Conservation (phyloP, 2,113 vertebrate genomes). For the Pseudorasbora parva region DNA sequence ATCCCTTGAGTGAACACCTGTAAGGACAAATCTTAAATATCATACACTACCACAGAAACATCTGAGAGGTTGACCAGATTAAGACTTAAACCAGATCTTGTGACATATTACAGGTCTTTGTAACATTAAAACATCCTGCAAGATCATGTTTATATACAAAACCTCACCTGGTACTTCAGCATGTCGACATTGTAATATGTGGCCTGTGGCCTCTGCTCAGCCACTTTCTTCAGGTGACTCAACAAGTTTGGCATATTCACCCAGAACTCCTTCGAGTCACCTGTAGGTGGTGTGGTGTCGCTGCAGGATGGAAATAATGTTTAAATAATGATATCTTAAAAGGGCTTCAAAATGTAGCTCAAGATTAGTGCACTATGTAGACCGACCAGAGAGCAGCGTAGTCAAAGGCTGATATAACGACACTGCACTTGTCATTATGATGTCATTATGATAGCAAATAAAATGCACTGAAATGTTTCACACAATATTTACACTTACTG, state of each 20-base stretch:
- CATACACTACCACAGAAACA: neutral
- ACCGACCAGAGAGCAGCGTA: neutral
- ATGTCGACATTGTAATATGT: constrained; percentile 99
- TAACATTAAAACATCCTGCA: too few species aligned
- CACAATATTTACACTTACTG: neutral
- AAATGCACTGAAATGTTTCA: neutral
- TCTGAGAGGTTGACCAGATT: neutral
- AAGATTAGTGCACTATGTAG: too few species aligned
- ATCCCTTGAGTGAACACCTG: constrained; percentile 93
- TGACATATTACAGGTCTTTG: too few species aligned
- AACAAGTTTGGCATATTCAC: constrained; percentile 98
- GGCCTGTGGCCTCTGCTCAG: constrained; percentile 96
- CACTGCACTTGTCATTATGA: too few species aligned
- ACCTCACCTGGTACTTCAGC: constrained; percentile 95
- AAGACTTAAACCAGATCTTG: too few species aligned
- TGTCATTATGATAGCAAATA: neutral
- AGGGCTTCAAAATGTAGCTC: too few species aligned
- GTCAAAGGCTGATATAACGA: neutral
- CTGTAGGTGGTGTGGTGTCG: constrained; percentile 79
- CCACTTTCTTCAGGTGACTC: constrained; percentile 94
- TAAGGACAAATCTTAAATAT: constrained; percentile 18
- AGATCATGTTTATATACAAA: neutral
- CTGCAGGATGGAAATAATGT: constrained; percentile 65
- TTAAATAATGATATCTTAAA: too few species aligned
- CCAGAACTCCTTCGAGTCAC: constrained; percentile 92